A percentile compares a stretch with the other conserved stretches of the same genome.
phyloP scores from a whole-genome alignment of 64 coral and sea anemone species.

The Trachythela sp. region DNA sequence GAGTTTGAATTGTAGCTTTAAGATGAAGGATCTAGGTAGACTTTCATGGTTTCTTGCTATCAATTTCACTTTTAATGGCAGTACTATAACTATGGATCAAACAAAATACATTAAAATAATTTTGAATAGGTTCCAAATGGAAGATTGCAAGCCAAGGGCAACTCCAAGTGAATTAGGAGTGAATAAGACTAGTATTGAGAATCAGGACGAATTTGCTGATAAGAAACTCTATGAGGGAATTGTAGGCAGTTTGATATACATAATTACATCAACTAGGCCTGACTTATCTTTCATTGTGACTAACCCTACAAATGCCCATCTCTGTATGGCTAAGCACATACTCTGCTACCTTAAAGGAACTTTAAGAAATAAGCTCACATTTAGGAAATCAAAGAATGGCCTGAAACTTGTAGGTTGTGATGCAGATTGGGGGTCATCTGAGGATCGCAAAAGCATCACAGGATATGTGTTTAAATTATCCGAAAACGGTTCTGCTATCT shows the following conservation, averaged over 20 bases:
- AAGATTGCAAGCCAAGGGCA: not conserved
- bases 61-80: no score
- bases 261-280: not conserved
- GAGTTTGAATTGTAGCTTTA: no score
- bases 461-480: conserved; percentile 15
- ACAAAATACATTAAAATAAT: not conserved
- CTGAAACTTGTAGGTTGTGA: no score
- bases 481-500: no score
- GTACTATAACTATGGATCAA: no score
- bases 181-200: no score
- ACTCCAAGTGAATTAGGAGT: no score
- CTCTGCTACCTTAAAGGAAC: not conserved
- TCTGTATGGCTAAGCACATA: not conserved
- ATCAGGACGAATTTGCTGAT: not conserved
- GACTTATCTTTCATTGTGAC: not conserved
- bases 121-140: conserved; percentile 3
- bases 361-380: no score
- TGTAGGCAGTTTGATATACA: not conserved
- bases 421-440: not conserved
- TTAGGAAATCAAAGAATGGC: no score
- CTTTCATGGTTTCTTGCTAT: no score
- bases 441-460: not conserved
- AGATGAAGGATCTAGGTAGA: no score
- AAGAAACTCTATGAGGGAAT: not conserved
- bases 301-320: not conserved